Evolutionary conservation across 2,888 invertebrate genomes (phyloP).

Genomic region (Adelognathus sp.): DNA sequence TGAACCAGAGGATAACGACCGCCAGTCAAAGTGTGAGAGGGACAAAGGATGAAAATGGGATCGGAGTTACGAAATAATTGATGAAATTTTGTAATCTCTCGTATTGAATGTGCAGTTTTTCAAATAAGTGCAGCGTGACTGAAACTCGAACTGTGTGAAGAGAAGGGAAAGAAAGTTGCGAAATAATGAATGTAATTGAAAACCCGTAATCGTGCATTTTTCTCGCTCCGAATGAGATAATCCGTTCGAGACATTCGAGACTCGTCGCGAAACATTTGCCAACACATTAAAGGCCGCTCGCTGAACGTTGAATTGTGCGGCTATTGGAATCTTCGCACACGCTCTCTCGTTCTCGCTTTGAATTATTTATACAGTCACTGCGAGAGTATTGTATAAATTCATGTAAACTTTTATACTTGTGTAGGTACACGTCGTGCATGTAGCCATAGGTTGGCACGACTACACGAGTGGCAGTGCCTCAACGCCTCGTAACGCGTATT

Average conservation of each 20-base stretch:
- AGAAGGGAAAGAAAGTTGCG: background rate
- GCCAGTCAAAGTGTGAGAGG: no score
- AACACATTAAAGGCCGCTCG: background rate
- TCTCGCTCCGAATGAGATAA: background rate
- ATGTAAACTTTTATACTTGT: background rate
- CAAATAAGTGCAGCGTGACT: no score
- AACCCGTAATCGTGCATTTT: background rate
- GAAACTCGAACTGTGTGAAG: background rate
- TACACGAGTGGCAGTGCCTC: background rate
- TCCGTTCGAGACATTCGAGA: background rate
- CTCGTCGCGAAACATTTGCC: background rate
- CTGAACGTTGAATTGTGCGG: background rate
- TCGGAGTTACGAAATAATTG: no score
- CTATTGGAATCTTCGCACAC: background rate
- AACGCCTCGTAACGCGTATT: conserved; percentile 70
- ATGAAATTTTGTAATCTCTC: no score
- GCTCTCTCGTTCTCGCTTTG: background rate
- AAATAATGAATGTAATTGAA: background rate
- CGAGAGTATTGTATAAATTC: background rate
- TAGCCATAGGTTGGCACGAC: background rate
- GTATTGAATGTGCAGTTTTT: no score
- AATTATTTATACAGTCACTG: conserved; percentile 4
- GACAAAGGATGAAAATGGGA: no score
- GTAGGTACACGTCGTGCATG: no score
- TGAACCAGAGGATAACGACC: no score